Evolutionary conservation across 2,797 vertebrate genomes (phyloP), one percentile per base, ranked within the genome.

Genomic region (Paratrypauchen microcephalus): DNA sequence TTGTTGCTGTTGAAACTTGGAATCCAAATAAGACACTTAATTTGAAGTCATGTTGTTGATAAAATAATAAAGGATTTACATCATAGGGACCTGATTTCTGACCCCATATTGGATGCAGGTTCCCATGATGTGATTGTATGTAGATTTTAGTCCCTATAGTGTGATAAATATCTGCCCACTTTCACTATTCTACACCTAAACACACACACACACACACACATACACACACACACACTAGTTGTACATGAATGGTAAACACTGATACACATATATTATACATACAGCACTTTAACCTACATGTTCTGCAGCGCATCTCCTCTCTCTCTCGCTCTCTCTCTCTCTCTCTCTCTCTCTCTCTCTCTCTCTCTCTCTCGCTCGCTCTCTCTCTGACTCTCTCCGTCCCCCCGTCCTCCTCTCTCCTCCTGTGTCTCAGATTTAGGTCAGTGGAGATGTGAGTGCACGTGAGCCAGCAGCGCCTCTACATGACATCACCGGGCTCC

Each of bases 401-500:
- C n/a, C n/a, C n/a, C n/a, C n/a, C n/a, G n/a, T n/a, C n/a, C n/a
- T n/a, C 76, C 48, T 81, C 84, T 82, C 60, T 64, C 75, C 84
- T 74, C 70, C 79, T 55, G 21, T 55, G 52, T 55, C 78, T 73
- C 78, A 80, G 87, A 91, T 91, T 77, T 89, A 88, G 91, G 88
- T 92, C 89, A 91, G 63, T 79, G 74, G 61, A 77, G 74, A 80
- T 85, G 67, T 62, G 56, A 47, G 50, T 65, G 67, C 57, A 62
- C 55, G 39, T 72, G 66, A 70, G 63, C 47, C 18, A 32, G 58
- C 15, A 18, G 57, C 11, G 18, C 67, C 50, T 71, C 39, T 74
- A 69, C 56, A 87, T 90, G 88, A 89, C 86, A 90, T 91, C 88
- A 86, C 66, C 78, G 66, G 63, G 66, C 73, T 13, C 11, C 36